These are phyloP conservation scores for Bos indicus DNA, from an alignment of 2,113 vertebrate species.

Conservation along the genomic window DNA sequence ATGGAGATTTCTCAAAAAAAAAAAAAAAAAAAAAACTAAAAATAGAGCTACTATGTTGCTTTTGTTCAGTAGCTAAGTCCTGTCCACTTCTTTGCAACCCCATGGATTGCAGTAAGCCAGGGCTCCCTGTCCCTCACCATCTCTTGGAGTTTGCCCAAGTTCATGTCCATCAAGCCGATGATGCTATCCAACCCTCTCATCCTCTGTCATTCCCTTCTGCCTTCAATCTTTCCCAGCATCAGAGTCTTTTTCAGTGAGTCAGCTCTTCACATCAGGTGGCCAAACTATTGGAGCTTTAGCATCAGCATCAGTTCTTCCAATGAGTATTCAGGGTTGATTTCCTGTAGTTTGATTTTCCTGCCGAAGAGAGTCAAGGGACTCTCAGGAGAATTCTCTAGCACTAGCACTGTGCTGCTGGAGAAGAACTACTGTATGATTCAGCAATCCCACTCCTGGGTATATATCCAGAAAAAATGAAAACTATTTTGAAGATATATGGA, in stretches of 20 bases:
- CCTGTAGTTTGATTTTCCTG: neutral
- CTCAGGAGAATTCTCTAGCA: neutral
- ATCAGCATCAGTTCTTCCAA: neutral
- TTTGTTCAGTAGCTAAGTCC: neutral
- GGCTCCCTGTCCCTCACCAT: neutral
- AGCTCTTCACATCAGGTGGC: neutral
- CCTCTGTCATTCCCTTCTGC: neutral
- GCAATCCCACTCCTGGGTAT: neutral
- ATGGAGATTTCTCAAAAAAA: neutral
- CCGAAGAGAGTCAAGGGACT: neutral
- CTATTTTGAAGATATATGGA: neutral
- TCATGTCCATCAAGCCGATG: neutral
- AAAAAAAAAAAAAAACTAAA: neutral
- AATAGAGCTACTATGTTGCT: neutral
- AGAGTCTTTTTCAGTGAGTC: neutral
- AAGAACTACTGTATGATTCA: neutral
- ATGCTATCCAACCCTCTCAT: neutral
- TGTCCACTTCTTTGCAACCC: neutral
- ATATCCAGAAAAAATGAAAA: neutral
- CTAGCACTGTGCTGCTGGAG: neutral
- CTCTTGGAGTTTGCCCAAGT: neutral
- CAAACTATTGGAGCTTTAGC: neutral
- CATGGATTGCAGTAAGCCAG: fast-evolving
- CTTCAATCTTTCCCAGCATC: neutral
- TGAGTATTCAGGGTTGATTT: neutral